These are phyloP conservation scores for Proteles cristata DNA, from an alignment of 2,113 vertebrate species.

Conservation along the genomic window DNA sequence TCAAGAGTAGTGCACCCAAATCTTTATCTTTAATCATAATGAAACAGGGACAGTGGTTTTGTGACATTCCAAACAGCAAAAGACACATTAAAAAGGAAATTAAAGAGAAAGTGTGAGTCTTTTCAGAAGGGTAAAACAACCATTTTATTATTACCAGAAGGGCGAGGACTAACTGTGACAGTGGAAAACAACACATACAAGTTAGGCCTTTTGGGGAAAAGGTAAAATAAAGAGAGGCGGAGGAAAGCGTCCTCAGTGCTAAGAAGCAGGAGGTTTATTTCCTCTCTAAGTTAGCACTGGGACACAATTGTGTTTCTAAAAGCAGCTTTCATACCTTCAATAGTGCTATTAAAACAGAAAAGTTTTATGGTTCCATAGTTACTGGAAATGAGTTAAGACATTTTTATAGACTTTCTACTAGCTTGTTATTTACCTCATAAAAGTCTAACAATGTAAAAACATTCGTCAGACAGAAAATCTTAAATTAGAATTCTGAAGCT, in stretches of 20 bases:
- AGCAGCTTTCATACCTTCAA: neutral
- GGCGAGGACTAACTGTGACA: neutral
- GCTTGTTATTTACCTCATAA: neutral
- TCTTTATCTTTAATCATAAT: conserved; percentile 21
- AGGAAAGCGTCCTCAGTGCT: neutral
- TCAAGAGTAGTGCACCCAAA: neutral
- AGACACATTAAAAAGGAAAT: neutral
- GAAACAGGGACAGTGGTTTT: neutral
- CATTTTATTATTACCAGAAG: neutral
- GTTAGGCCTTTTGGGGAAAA: neutral
- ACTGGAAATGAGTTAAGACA: neutral
- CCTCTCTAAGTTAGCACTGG: neutral
- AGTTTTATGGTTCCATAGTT: neutral
- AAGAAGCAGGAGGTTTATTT: neutral
- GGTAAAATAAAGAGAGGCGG: neutral
- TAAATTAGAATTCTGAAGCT: neutral
- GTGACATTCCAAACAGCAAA: conserved; percentile 2
- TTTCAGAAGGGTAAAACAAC: neutral
- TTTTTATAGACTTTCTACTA: conserved; percentile 16
- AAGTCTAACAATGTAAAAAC: neutral
- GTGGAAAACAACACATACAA: neutral
- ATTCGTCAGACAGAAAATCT: neutral
- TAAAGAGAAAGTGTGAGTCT: neutral
- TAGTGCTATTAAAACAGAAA: neutral
- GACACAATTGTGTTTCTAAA: conserved; percentile 15